phyloP scores from a whole-genome alignment of 2,888 invertebrate genomes.

The Drosophila pseudotalamancana region DNA sequence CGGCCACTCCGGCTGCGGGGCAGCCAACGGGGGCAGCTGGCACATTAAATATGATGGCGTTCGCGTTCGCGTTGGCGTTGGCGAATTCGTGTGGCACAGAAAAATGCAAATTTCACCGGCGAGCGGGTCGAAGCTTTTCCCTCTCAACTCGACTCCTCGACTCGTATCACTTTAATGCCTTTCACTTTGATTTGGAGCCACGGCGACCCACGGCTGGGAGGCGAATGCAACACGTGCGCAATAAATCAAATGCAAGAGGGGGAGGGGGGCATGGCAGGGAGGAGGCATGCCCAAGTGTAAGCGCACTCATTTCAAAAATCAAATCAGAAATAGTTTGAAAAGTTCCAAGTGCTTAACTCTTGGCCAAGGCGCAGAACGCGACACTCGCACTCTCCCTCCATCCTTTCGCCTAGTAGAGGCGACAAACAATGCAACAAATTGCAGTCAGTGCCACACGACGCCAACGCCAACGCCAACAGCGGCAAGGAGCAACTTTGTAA shows the following conservation, averaged over 20 bases:
- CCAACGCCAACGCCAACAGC: slow-evolving; percentile 13
- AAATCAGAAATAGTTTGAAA: slow-evolving; percentile 77
- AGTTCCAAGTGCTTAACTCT: slow-evolving; percentile 75
- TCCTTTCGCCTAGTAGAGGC: slow-evolving; percentile 7
- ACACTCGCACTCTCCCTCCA: neutral
- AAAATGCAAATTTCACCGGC: slow-evolving; percentile 70
- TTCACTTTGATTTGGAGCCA: slow-evolving; percentile 70
- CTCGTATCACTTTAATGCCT: slow-evolving; percentile 71
- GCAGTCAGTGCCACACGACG: slow-evolving; percentile 41
- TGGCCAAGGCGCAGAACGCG: slow-evolving; percentile 41
- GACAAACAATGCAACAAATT: slow-evolving; percentile 81
- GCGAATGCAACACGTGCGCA: slow-evolving; percentile 74
- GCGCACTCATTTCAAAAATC: slow-evolving; percentile 73
- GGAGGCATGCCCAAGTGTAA: slow-evolving; percentile 7
- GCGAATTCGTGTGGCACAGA: slow-evolving; percentile 55
- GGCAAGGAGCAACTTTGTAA: slow-evolving; percentile 72
- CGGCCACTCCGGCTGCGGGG: slow-evolving; percentile 2
- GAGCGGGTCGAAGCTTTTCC: slow-evolving; percentile 41
- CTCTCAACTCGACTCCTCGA: no score
- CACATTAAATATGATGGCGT: slow-evolving; percentile 61
- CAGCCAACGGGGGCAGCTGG: slow-evolving; percentile 12
- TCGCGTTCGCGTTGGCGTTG: slow-evolving; percentile 6
- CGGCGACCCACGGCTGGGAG: slow-evolving; percentile 44
- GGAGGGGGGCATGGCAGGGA: neutral
- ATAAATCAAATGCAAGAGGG: slow-evolving; percentile 61